Conservation (phyloP, 2,113 vertebrate species). For the Microcebus lehilahytsara region DNA sequence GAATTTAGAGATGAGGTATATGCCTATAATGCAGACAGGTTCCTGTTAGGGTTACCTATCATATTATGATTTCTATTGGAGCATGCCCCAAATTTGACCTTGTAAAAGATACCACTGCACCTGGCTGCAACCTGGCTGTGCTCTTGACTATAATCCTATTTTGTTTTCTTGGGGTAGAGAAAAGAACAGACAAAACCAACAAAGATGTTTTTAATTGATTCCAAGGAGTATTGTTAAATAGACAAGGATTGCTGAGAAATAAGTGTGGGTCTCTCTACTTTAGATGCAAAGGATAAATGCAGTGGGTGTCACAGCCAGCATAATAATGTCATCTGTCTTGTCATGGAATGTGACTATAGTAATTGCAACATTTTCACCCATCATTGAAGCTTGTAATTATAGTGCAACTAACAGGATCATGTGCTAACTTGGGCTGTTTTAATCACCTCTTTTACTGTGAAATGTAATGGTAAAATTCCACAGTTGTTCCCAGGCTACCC, state of each 20-base stretch:
- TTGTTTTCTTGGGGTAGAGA: neutral
- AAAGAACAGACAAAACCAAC: neutral
- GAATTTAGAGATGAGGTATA: neutral
- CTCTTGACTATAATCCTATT: neutral
- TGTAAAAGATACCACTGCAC: neutral
- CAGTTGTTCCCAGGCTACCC: slow-evolving; percentile 53
- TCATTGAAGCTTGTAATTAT: slow-evolving; percentile 91
- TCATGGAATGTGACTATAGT: slow-evolving; percentile 86
- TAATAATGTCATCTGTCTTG: slow-evolving; percentile 86
- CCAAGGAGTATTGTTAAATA: slow-evolving; percentile 63
- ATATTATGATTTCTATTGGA: neutral
- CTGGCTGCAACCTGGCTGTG: neutral
- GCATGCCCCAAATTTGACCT: neutral
- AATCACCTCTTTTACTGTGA: slow-evolving; percentile 81
- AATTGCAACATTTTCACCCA: slow-evolving; percentile 89
- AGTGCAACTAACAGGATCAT: slow-evolving; percentile 83
- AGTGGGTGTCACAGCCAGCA: slow-evolving; percentile 77
- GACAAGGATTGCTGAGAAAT: slow-evolving; percentile 58
- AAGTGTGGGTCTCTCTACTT: slow-evolving; percentile 75
- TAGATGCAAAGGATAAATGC: slow-evolving; percentile 78
- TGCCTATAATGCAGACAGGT: neutral
- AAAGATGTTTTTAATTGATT: slow-evolving; percentile 64
- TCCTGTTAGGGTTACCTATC: rapidly evolving
- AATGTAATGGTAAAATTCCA: slow-evolving; percentile 79
- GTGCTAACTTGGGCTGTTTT: slow-evolving; percentile 79